A percentile compares a stretch with the other conserved stretches of the same genome.
Evolutionary conservation across 2,113 vertebrate genomes (phyloP).

Genomic region (Puntigrus tetrazona): DNA sequence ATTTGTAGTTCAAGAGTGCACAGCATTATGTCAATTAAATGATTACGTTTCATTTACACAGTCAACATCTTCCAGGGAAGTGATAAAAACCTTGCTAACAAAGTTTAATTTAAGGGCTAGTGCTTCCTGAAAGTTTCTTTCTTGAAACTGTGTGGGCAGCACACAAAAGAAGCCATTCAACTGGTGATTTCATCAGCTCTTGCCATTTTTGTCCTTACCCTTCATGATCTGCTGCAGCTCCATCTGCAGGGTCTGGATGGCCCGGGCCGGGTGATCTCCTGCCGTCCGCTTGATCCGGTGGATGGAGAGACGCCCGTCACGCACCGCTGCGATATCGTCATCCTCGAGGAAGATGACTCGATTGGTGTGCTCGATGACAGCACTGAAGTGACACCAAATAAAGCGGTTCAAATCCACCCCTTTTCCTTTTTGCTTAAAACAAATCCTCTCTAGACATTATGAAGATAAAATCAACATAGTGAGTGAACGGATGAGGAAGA

Average conservation of each 20-base stretch:
- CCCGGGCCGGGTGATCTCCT: slow-evolving; percentile 88
- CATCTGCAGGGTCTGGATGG: slow-evolving; percentile 97
- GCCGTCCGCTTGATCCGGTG: slow-evolving; percentile 92
- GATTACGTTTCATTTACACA: background rate
- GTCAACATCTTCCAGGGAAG: background rate
- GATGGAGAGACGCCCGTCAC: slow-evolving; percentile 91
- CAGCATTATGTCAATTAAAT: background rate
- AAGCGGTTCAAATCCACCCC: background rate
- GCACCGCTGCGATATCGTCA: slow-evolving; percentile 92
- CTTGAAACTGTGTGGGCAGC: background rate
- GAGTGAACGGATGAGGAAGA: background rate
- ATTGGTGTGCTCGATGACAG: slow-evolving; percentile 97
- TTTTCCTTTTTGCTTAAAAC: background rate
- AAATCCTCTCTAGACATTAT: background rate
- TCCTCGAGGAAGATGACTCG: slow-evolving; percentile 97
- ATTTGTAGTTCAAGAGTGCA: background rate
- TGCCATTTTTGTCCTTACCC: slow-evolving; percentile 72
- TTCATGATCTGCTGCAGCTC: slow-evolving; percentile 99
- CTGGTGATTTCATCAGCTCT: background rate
- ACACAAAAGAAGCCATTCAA: background rate
- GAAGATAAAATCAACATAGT: background rate
- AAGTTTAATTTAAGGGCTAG: background rate
- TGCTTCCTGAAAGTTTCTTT: background rate
- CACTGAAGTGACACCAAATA: slow-evolving; percentile 67
- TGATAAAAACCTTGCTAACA: background rate